Evolutionary conservation across 2,113 vertebrate species (phyloP).

Genomic region (Helogale parvula): DNA sequence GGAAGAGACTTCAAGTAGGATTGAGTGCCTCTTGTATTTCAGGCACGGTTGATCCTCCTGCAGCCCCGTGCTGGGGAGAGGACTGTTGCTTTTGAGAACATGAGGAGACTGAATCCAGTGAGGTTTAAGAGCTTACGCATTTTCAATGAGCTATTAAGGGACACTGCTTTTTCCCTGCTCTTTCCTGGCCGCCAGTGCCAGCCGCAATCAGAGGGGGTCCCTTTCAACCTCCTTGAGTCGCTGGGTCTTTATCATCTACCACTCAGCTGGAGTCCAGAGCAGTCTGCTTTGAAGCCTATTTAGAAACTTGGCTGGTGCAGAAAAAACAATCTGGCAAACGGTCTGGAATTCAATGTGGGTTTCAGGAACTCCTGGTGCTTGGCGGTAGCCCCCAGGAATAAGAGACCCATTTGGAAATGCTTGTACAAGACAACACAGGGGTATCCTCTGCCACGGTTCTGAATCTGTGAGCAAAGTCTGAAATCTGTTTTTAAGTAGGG

Average conservation of each 20-base stretch:
- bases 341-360: not conserved
- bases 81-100: not conserved
- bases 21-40: not conserved
- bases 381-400: not conserved
- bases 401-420: not conserved
- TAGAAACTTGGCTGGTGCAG: not conserved
- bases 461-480: not conserved
- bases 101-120: rapidly evolving
- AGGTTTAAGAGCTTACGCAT: too few relatives aligned
- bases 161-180: not conserved
- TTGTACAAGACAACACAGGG: rapidly evolving
- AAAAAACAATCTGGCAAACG: not conserved
- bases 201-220: too few relatives aligned
- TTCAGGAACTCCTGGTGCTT: not conserved
- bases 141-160: not conserved
- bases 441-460: rapidly evolving
- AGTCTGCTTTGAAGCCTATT: not conserved
- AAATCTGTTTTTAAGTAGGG: not conserved
- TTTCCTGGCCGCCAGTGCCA: not conserved
- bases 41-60: not conserved
- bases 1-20: not conserved
- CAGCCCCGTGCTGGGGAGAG: not conserved
- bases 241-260: not conserved
- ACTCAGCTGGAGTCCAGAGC: not conserved
- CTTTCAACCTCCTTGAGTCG: not conserved